Base-by-base conservation (phyloP, 1,140 invertebrate genomes). In the Paralvinella palmiformis region DNA sequence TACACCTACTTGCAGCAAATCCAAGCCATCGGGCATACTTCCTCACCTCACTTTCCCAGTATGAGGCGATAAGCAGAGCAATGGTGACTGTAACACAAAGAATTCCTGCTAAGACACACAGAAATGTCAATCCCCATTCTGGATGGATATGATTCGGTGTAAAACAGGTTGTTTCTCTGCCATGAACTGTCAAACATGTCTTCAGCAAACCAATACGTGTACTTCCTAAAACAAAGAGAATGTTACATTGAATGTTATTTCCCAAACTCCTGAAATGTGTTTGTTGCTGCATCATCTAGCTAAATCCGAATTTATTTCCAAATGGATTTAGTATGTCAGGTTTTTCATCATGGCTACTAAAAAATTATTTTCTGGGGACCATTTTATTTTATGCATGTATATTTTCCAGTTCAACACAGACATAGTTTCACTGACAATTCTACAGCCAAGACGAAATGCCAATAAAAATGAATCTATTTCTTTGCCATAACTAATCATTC, bases 1-100 rank as follows among this genome's bases (percentile, higher is more conserved):
- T n/a, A n/a, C n/a, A n/a, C 87, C 85, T 87, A 92, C 90, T 95
- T 75, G 92, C 92, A 69, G 91, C 89, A 83, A 96, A 96, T 73
- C 94, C 94, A 68, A 95, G 89, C 92, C 93, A 96, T 76, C 92
- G 83, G 4, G 92, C 93, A 85, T 93, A 94, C 1, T 91, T 89
- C 69, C 95, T 88, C 0, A 94, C 89, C 81, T 91, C 89, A 56
- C 89, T 83, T 78, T 93, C 91, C 89, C 93, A 95, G 72, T 91
- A 90, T 31, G 92, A 94, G 17, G 90, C 87, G 15, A 88, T 87
- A 24, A 96, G 79, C 13, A 96, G 79, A 69, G 94, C 90, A 55
- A 96, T 88, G 1, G 93, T 95, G 3, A 89, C 90, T 0, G 92
- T 94, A 59, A 95, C 92, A 74, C 92, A 92, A 73, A 94, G 88